Conservation (phyloP, 2,888 invertebrate species). For the Artemia sp. region DNA sequence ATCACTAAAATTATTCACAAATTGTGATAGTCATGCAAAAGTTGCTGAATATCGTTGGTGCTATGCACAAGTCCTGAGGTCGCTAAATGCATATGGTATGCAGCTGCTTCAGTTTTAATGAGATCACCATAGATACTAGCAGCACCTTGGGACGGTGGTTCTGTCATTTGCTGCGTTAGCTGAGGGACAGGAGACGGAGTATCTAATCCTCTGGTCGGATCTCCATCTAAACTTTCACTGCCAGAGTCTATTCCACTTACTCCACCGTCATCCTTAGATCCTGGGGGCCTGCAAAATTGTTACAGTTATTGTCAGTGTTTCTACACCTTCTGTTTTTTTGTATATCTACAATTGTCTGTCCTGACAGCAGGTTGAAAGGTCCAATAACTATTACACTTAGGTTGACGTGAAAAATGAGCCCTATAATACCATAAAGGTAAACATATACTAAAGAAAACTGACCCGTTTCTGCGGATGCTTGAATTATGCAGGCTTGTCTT, state of each 20-base stretch:
- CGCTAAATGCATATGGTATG: neutral
- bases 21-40: conserved; percentile 30
- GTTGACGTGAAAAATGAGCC: too few relatives aligned
- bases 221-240: conserved; percentile 5
- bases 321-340: too few relatives aligned
- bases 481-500: too few relatives aligned
- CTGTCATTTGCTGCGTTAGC: conserved; percentile 1
- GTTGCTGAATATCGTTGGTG: conserved; percentile 16
- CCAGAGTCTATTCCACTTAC: neutral
- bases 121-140: conserved; percentile 3
- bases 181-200: conserved; percentile 5
- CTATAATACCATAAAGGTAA: too few relatives aligned
- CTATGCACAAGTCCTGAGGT: conserved; percentile 4
- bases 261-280: conserved; percentile 13
- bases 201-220: neutral
- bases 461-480: too few relatives aligned
- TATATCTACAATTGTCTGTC: too few relatives aligned
- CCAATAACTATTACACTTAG: too few relatives aligned
- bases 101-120: neutral
- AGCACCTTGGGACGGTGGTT: neutral
- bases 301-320: too few relatives aligned
- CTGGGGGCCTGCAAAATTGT: neutral
- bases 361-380: too few relatives aligned
- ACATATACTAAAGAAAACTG: too few relatives aligned
- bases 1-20: conserved; percentile 27